Evolutionary conservation across 2,113 vertebrate genomes (phyloP), one percentile per base, ranked within the genome.

Genomic region (Brachionichthys hirsutus): DNA sequence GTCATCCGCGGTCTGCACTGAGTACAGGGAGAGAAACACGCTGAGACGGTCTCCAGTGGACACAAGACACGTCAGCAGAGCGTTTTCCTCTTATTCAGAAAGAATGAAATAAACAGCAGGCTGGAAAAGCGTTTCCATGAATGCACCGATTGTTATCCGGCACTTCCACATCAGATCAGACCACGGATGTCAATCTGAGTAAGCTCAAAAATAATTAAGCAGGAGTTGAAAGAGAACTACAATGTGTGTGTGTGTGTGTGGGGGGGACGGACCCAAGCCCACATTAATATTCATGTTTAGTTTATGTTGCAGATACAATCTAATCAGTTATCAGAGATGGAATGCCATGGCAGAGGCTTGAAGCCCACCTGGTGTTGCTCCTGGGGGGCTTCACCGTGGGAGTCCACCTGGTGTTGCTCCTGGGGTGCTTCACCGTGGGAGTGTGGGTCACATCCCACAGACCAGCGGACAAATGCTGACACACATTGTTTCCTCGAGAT

Each of bases 391-490:
- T 36, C 43, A 4, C 59, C 57, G 41, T 53, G 54, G 45, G 43
- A 67, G 51, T 13, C 47, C 46, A 36, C 18, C 51, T 47, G 50
- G 67, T 75, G 50, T 63, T 42, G 51, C 58, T 69, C 62, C 60
- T 10, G 58, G 17, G 40, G n/a, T n/a, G n/a, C n/a, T n/a, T 36
- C 43, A 4, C 59, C 57, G 41, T 53, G 54, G 45, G 43, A 67
- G 51, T 13, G 45, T 58, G n/a, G 63, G 51, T 67, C 41, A 46
- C 45, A 57, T 16, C 36, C 7, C 6, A 49, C 46, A 48, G 73
- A 62, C 68, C 43, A 40, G 50, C 24, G 70, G 82, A 62, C 66
- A 75, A 84, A 78, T 9, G 78, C 83, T 81, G 82, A 86, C 75
- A 78, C 72, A 78, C 54, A 61, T 77, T 65, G 65, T 79, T 73